phyloP scores from a whole-genome alignment of 2,888 invertebrate species.

The Parnassius mnemosyne region DNA sequence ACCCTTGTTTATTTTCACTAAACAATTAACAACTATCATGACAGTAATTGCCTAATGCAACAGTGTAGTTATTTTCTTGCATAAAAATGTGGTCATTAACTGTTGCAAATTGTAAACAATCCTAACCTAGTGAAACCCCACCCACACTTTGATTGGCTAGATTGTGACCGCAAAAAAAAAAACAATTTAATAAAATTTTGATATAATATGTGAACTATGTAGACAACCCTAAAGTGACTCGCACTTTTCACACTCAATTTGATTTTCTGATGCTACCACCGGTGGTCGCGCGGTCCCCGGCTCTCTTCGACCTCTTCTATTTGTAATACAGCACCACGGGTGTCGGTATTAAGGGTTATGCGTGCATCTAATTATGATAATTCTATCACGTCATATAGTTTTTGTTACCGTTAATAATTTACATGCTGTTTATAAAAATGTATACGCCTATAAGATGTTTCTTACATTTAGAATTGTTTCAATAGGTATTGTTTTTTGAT shows the following conservation, averaged over 20 bases:
- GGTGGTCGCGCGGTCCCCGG: constrained; percentile 53
- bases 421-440: constrained; percentile 27
- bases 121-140: no score
- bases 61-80: no score
- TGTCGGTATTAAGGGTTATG: constrained; percentile 33
- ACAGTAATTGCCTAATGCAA: no score
- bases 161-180: no score
- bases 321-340: constrained; percentile 57
- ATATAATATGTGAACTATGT: constrained; percentile 12
- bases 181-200: background rate
- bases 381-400: constrained; percentile 31
- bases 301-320: constrained; percentile 55
- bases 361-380: constrained; percentile 43
- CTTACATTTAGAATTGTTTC: background rate
- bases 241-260: constrained; percentile 54
- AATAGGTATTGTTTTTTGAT: constrained; percentile 7
- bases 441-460: constrained; percentile 2
- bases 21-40: no score
- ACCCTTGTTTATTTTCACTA: no score
- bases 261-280: constrained; percentile 69
- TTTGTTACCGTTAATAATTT: constrained; percentile 28
- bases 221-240: constrained; percentile 41
- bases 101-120: no score
- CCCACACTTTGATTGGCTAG: no score
- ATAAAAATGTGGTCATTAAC: no score